Percentiles rank a stretch among this genome's conserved stretches.
Conservation (phyloP, 1,140 invertebrate genomes). For the Protaetia brevitarsis region DNA sequence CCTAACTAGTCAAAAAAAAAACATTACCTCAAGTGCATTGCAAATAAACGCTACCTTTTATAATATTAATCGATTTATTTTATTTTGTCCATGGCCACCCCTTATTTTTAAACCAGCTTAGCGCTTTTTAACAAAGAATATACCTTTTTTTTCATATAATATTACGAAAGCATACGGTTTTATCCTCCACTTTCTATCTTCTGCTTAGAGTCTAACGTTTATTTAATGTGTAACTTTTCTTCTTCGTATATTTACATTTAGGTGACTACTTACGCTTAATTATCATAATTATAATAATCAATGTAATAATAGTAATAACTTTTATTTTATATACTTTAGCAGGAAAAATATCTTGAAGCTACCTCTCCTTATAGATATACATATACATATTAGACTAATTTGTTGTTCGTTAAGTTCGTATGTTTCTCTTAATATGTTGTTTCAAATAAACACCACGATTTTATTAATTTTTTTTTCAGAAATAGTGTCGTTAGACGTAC, state of each 20-base stretch:
- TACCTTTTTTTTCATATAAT: conserved; percentile 1
- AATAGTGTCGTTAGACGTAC: neutral
- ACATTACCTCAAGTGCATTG: too few species aligned
- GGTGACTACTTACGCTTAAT: neutral
- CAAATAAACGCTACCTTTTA: too few species aligned
- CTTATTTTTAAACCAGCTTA: neutral
- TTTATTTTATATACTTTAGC: too few species aligned
- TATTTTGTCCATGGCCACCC: neutral
- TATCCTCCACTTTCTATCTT: neutral
- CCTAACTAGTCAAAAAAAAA: too few species aligned
- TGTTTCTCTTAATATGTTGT: neutral
- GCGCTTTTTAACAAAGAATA: conserved; percentile 3
- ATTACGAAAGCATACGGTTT: neutral
- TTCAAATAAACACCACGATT: neutral
- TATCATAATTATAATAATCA: neutral
- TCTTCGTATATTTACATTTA: conserved; percentile 5
- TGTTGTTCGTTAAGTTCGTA: neutral
- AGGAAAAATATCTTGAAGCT: neutral
- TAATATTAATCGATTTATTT: too few species aligned
- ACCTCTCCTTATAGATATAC: neutral
- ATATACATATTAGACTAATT: too few species aligned
- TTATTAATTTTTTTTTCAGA: neutral
- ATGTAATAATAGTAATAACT: too few species aligned
- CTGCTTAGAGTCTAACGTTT: neutral
- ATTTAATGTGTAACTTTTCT: neutral